Base-by-base conservation (phyloP, 2,797 vertebrate species). In the Salarias fasciatus region DNA sequence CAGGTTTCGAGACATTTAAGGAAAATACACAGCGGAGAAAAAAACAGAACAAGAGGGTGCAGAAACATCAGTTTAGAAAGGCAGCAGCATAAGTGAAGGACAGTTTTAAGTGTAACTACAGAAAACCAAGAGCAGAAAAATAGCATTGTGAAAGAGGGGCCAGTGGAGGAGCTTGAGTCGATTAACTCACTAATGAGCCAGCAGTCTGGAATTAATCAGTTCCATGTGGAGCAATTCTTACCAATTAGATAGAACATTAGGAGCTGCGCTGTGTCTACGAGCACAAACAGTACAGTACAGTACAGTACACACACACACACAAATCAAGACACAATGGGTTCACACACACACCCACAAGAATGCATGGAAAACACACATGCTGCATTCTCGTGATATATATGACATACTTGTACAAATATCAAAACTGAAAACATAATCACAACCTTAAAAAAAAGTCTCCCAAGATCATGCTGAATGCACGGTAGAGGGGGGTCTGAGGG, bases 121-220 rank as follows among this genome's bases (percentile, higher is more conserved):
- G 33, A 35, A 35, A 24, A 41, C 5, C 56, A 13, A 49, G 37
- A 35, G 29, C 35, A 62, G 33, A n/a, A n/a, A n/a, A n/a, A n/a
- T n/a, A 41, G 45, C 7, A 6, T n/a, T n/a, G 36, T 50, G 65
- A 53, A 51, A 65, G 11, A 31, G 13, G 57, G 62, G 69, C 33
- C 31, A 42, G 41, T 53, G 53, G 63, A 24, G 52, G 58, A 51
- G 69, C 42, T 50, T 80, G 60, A 78, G 89, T 89, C 83, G 82
- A 92, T 94, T 93, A 92, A 86, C 82, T 85, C 77, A 67, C 86
- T 93, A 93, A 94, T 92, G 90, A 93, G 89, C 87, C 82, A 85
- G 88, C 84, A 83, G 86, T 91, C 92, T 92, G 90, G 88, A 89
- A 93, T 93, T 88, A 93, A 93, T 92, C 84, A 90, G 73, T 77